A percentile compares a stretch with the other conserved stretches of the same genome.
These are phyloP conservation scores for Sesia apiformis DNA, from an alignment of 2,888 invertebrate genomes.

Conservation along the genomic window DNA sequence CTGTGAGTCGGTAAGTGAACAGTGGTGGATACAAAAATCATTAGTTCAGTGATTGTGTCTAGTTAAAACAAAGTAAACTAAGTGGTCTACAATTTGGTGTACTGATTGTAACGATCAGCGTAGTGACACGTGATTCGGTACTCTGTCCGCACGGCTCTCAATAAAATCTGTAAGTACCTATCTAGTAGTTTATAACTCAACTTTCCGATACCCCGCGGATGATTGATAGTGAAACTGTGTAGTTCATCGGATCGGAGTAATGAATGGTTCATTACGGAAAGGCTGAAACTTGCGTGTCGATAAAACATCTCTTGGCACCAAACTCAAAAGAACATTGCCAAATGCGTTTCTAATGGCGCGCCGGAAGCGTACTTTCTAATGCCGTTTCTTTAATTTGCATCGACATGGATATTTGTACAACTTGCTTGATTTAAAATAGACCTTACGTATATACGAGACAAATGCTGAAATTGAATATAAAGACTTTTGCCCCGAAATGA, in stretches of 20 bases:
- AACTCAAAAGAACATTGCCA: constrained; percentile 9
- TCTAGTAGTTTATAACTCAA: constrained; percentile 14
- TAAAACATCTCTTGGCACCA: constrained; percentile 6
- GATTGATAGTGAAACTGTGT: constrained; percentile 16
- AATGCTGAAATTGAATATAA: constrained; percentile 5
- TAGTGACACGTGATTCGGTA: constrained; percentile 28
- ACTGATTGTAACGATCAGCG: constrained; percentile 21
- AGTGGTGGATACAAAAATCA: neutral
- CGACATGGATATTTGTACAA: neutral
- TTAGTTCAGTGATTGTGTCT: neutral
- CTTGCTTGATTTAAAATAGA: constrained; percentile 1
- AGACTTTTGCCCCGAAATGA: constrained; percentile 12
- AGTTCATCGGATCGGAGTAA: constrained; percentile 6
- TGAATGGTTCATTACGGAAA: constrained; percentile 7
- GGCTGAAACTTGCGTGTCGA: constrained; percentile 3
- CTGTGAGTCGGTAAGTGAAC: neutral
- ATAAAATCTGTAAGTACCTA: constrained; percentile 22
- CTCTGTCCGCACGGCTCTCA: constrained; percentile 8
- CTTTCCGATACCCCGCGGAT: constrained; percentile 15
- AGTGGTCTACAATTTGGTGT: neutral
- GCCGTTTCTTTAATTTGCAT: constrained; percentile 6
- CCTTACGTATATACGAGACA: constrained; percentile 1
- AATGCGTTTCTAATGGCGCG: constrained; percentile 13
- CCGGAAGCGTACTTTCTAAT: neutral
- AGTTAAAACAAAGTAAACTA: neutral